Evolutionary conservation across 2,888 invertebrate genomes (phyloP).

Genomic region (Tetragnatha montana): DNA sequence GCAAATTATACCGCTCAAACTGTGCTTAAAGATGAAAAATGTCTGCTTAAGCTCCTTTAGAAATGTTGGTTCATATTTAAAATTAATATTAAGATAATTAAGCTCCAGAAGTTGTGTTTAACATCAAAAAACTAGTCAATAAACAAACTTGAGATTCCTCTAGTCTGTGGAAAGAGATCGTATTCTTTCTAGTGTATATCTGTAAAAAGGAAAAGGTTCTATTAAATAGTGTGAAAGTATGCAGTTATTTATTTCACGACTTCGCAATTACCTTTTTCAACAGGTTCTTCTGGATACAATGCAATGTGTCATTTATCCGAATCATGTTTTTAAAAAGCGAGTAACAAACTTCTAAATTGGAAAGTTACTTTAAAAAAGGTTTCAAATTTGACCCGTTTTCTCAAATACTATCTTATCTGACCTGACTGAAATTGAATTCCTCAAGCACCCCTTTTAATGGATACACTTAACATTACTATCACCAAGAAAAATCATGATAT

Average conservation of each 20-base stretch:
- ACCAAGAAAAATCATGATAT: no score
- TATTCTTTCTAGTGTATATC: conserved; percentile 31
- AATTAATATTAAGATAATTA: no score
- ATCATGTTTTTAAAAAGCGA: neutral
- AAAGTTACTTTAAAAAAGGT: no score
- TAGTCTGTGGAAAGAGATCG: conserved; percentile 19
- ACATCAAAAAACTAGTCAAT: conserved; percentile 22
- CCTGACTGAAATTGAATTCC: no score
- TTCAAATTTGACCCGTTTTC: no score
- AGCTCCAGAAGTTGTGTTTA: no score
- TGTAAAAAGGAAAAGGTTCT: conserved; percentile 19
- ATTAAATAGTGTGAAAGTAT: neutral
- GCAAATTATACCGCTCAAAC: no score
- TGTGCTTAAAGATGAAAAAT: neutral
- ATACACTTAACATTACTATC: no score
- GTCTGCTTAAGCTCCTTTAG: neutral
- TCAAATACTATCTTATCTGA: no score
- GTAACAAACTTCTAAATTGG: no score
- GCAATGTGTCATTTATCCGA: neutral
- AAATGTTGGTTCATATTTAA: neutral
- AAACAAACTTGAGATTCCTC: neutral
- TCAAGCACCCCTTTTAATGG: no score
- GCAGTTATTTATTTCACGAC: neutral
- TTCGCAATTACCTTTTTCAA: neutral
- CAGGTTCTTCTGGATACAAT: no score